Evolutionary conservation across 2,113 vertebrate species (phyloP).

Genomic region (Chloropsis cyanopogon): DNA sequence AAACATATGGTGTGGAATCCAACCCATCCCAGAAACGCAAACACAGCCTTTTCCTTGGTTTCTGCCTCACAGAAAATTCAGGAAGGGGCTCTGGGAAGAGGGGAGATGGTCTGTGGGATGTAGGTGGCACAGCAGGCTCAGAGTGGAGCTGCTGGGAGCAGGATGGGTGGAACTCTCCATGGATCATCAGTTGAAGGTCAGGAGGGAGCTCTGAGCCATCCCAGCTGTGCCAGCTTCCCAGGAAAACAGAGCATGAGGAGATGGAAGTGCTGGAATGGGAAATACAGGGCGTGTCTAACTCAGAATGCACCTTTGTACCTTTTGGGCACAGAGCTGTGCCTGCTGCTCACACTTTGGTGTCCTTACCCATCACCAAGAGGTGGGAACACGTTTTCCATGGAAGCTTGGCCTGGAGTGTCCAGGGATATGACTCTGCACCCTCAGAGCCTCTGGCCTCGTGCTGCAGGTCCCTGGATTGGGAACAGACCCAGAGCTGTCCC

Average conservation of each 20-base stretch:
- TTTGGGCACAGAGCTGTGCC: background rate
- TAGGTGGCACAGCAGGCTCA: background rate
- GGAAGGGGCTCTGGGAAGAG: background rate
- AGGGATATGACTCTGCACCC: background rate
- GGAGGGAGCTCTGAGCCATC: background rate
- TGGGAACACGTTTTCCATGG: accelerated
- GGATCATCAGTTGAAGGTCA: background rate
- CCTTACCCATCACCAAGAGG: background rate
- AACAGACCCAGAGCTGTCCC: background rate
- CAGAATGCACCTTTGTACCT: background rate
- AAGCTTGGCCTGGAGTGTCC: background rate
- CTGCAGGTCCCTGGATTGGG: background rate
- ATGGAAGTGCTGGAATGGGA: background rate
- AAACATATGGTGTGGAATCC: constrained; percentile 23
- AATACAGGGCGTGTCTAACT: background rate
- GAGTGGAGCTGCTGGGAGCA: background rate
- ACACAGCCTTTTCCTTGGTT: background rate
- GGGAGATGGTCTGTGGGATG: background rate
- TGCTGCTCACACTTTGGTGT: background rate
- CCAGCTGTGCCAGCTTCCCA: background rate
- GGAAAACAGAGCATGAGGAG: background rate
- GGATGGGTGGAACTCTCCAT: accelerated
- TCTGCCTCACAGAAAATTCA: background rate
- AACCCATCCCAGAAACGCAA: background rate
- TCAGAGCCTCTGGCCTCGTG: background rate